Conservation (phyloP, 2,888 invertebrate genomes). For the Embidobia sp. region DNA sequence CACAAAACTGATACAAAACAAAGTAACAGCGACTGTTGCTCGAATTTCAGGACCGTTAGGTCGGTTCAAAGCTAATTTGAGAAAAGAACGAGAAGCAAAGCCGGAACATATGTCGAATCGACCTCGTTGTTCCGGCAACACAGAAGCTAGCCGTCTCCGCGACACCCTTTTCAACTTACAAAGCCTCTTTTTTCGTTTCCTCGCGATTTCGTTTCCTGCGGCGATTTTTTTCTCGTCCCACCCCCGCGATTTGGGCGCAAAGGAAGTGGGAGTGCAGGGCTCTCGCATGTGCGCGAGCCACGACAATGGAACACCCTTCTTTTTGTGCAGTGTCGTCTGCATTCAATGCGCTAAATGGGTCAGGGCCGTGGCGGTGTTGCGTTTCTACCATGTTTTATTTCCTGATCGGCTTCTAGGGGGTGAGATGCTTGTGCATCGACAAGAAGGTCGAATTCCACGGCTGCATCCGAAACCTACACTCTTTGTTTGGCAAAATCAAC, state of each 20-base stretch:
- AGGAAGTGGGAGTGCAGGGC: constrained; percentile 45
- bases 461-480: constrained; percentile 15
- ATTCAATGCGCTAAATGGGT: constrained; percentile 57
- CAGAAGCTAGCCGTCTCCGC: constrained; percentile 1
- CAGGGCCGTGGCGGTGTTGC: constrained; percentile 57
- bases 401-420: constrained; percentile 27
- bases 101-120: constrained; percentile 17
- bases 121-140: constrained; percentile 12
- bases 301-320: constrained; percentile 56
- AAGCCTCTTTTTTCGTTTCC: constrained; percentile 25
- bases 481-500: constrained; percentile 27
- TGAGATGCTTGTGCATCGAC: constrained; percentile 41
- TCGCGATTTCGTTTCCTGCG: constrained; percentile 27
- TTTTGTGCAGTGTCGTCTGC: constrained; percentile 43
- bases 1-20: no score
- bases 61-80: no score
- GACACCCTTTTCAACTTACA: constrained; percentile 21
- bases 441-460: constrained; percentile 27
- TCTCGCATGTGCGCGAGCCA: constrained; percentile 31
- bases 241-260: constrained; percentile 39
- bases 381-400: constrained; percentile 48
- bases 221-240: constrained; percentile 24
- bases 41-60: no score
- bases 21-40: no score
- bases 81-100: no score